Percentiles rank a stretch among this genome's conserved stretches.
Evolutionary conservation across 2,113 vertebrate genomes (phyloP).

Genomic region (Crypturellus undulatus): DNA sequence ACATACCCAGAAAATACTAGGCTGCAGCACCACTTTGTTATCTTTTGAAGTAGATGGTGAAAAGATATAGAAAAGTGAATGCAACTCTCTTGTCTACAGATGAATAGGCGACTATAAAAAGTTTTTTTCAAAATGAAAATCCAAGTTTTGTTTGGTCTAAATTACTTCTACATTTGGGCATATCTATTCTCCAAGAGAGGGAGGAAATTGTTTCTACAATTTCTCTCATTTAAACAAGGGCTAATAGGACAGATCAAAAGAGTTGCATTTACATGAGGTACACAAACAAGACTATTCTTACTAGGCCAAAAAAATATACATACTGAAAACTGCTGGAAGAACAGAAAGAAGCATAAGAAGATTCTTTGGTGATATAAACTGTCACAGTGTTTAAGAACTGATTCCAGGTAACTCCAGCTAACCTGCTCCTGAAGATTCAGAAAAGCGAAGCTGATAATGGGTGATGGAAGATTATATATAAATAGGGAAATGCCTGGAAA

Average conservation of each 20-base stretch:
- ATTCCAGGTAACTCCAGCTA: background rate
- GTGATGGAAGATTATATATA: background rate
- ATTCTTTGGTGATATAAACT: background rate
- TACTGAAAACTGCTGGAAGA: background rate
- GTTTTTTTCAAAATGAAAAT: background rate
- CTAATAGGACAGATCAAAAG: background rate
- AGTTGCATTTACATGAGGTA: background rate
- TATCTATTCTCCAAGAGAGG: background rate
- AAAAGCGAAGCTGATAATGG: background rate
- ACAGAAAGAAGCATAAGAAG: background rate
- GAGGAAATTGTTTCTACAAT: background rate
- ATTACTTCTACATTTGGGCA: background rate
- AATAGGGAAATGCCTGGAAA: background rate
- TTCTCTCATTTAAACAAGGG: background rate
- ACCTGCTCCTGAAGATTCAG: background rate
- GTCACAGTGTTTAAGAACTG: background rate
- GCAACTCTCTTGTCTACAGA: background rate
- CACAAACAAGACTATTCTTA: background rate
- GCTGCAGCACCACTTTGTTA: background rate
- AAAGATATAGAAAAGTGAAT: background rate
- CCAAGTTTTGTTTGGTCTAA: conserved; percentile 22
- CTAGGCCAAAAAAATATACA: background rate
- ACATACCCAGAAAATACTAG: background rate
- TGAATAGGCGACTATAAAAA: background rate
- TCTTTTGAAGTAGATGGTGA: conserved; percentile 6